Evolutionary conservation across 2,113 vertebrate species (phyloP).

Genomic region (Lontra canadensis): DNA sequence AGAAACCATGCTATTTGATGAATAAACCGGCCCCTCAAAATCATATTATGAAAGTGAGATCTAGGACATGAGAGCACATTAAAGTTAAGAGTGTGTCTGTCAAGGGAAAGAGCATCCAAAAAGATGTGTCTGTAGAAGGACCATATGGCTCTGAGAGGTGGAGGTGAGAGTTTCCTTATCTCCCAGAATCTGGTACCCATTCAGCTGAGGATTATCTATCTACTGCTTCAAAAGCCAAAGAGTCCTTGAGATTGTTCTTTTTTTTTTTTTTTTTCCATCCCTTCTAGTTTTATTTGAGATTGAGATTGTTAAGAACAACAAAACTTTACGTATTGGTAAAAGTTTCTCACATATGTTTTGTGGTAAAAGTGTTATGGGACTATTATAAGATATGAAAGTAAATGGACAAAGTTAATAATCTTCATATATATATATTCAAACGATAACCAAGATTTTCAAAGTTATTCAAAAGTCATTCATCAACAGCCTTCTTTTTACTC

Average conservation of each 20-base stretch:
- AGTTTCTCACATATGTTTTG: not conserved
- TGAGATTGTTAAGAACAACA: not conserved
- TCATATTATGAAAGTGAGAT: not conserved
- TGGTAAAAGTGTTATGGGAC: not conserved
- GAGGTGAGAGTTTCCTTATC: not conserved
- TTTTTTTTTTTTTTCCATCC: not conserved
- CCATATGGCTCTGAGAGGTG: not conserved
- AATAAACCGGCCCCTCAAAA: not conserved
- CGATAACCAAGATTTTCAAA: not conserved
- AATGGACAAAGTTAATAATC: not conserved
- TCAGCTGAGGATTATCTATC: not conserved
- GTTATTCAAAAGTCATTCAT: not conserved
- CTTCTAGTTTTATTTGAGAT: not conserved
- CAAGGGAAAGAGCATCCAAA: not conserved
- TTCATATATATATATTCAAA: not conserved
- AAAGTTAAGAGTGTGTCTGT: not conserved
- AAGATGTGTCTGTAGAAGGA: not conserved
- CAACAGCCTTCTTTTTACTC: not conserved
- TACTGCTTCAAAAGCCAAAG: not conserved
- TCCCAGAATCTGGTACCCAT: rapidly evolving
- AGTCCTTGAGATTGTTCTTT: not conserved
- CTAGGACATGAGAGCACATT: not conserved
- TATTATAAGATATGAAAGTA: not conserved
- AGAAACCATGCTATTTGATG: not conserved
- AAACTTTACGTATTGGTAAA: not conserved